phyloP scores from a whole-genome alignment of 1,140 invertebrate genomes.

The Drosophila biarmipes region DNA sequence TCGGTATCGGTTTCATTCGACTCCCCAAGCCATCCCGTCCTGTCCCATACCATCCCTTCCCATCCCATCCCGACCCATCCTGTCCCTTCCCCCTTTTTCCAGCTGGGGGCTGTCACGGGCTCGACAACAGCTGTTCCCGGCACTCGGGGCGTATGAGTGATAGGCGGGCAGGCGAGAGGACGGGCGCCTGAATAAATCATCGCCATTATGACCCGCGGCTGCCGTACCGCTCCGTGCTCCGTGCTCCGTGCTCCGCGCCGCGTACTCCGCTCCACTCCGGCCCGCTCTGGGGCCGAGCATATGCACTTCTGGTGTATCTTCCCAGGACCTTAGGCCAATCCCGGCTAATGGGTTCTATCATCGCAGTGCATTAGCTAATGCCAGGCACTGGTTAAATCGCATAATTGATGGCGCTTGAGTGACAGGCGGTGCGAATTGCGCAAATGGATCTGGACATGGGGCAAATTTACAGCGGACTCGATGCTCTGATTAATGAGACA shows the following conservation, averaged over 20 bases:
- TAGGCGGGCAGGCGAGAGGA: constrained; percentile 13
- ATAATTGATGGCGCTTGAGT: constrained; percentile 30
- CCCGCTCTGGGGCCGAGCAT: constrained; percentile 4
- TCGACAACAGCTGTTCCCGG: constrained; percentile 37
- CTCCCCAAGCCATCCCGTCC: not conserved
- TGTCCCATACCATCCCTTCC: not conserved
- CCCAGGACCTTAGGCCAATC: constrained; percentile 19
- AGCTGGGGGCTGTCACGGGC: constrained; percentile 3
- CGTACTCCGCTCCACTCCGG: not conserved
- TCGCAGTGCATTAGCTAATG: constrained; percentile 29
- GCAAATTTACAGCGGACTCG: constrained; percentile 10
- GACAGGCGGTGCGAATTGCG: constrained; percentile 35
- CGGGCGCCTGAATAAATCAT: constrained; percentile 31
- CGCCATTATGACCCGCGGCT: constrained; percentile 5
- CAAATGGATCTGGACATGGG: constrained; percentile 20
- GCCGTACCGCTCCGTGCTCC: not conserved
- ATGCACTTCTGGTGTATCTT: constrained; percentile 31
- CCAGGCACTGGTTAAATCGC: constrained; percentile 29
- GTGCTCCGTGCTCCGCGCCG: not conserved
- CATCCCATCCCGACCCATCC: not conserved
- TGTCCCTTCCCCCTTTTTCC: not conserved
- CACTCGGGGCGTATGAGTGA: constrained; percentile 53
- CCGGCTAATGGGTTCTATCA: constrained; percentile 29
- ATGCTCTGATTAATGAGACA: constrained; percentile 19
- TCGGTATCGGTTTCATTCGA: not conserved